Evolutionary conservation across 2,797 vertebrate species (phyloP), one percentile per base, ranked within the genome.

Genomic region (Alosa sapidissima): DNA sequence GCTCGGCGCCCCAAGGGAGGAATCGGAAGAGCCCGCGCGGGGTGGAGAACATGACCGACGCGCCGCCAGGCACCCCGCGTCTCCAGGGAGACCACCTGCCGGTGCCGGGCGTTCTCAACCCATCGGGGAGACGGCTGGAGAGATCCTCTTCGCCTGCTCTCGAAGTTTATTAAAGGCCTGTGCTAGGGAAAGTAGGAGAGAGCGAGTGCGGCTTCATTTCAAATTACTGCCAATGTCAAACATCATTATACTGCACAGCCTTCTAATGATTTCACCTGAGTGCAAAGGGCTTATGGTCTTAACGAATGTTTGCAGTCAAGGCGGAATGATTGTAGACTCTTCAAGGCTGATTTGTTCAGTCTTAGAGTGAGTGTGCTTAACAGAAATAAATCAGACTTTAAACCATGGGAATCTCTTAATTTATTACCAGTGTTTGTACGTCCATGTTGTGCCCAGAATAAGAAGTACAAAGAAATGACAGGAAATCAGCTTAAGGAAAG

Each of bases 341-440:
- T 72, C 68, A 72, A 72, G 68, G 68, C 68, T 72, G 68, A 16
- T 72, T 36, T 72, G 68, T 72, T 72, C 68, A 72, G 68, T 72
- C 68, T 72, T 36, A 72, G 33, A 41, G 68, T 41, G 72, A 78
- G 72, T 47, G 72, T 47, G 72, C 72, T 78, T 21, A 5, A 78
- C 41, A 78, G 72, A 78, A 45, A 45, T 14, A 47, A 8, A 78
- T 78, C 72, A 47, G 41, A 19, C 72, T 21, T 78, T 21, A 78
- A 78, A 78, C 41, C 72, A 47, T 78, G 13, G 68, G 33, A 72
- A 72, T 11, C 16, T 78, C 41, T 78, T 45, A 41, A 19, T 19
- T 47, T 21, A 78, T 78, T 47, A 33, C 5, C 58, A 24, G 11
- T 60, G 41, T 7, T 78, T 45, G 11, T 45, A 45, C 28, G 14